Base-by-base conservation (phyloP, 2,113 vertebrate species). In the Fregata magnificens region DNA sequence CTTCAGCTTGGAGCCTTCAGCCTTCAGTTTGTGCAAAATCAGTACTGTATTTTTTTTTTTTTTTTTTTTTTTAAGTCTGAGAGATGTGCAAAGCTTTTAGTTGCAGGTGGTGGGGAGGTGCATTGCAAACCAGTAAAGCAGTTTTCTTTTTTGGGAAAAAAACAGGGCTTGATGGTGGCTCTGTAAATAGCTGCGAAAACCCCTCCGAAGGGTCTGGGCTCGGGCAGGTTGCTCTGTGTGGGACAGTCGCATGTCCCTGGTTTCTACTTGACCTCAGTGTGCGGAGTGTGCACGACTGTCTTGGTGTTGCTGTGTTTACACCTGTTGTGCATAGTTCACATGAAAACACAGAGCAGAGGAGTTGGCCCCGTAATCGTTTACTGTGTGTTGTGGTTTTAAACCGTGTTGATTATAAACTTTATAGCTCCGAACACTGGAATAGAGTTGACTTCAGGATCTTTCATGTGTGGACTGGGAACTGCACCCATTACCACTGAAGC, bases 211-310 rank as follows among this genome's bases (percentile, higher is more conserved):
- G 52, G 22, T 9, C 50, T 32, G 38, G 22, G 11, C 19, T 18
- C 1, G 50, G 70, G 62, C 13, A 4, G n/a, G 76, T 5, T 3
- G 16, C 32, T 62, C 18, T 8, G 0, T 4, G 19, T 4, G 31
- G 38, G 52, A 25, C 50, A 25, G 10, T 12, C 8, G 0, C 15
- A 2, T 12, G 1, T 4, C 15, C 10, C 66, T 5, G 11, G 15
- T 28, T 18, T 34, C 26, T 5, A 5, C 40, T 26, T 58, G 4
- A 25, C 56, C 69, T 63, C 84, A 2, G 1, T 1, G 16, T 2
- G 34, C 49, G 7, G 11, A 13, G 31, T 1, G 2, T 1, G 17
- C 2, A 34, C 1, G 13, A 13, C 17, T 3, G 16, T 2, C 24
- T 6, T 0, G 1, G 44, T 9, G 47, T 5, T 17, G 61, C 72